phyloP scores from a whole-genome alignment of 2,797 vertebrate genomes.

The Microhierax caerulescens region DNA sequence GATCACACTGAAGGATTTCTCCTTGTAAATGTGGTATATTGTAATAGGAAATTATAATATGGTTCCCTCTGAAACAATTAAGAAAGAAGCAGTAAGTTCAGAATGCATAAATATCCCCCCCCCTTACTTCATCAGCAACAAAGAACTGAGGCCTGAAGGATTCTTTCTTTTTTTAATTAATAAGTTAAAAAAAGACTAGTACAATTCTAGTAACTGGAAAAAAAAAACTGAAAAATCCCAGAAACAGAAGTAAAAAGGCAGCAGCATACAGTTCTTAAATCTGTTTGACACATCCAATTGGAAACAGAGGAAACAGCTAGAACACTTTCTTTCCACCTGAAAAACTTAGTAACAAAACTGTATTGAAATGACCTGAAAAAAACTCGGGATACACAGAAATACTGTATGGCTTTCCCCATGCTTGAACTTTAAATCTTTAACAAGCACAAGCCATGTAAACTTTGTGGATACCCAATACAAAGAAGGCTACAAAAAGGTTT shows the following conservation, averaged over 20 bases:
- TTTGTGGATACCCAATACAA: neutral
- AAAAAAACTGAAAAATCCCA: neutral
- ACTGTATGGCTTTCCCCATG: neutral
- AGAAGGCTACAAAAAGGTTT: neutral
- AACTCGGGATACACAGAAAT: neutral
- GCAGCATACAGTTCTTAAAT: neutral
- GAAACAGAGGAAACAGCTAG: neutral
- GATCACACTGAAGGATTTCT: neutral
- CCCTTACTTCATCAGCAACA: neutral
- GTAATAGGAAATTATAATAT: neutral
- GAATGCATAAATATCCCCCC: neutral
- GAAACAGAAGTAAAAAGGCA: neutral
- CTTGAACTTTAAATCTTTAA: neutral
- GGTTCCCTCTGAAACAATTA: neutral
- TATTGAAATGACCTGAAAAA: neutral
- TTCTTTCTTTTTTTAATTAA: neutral
- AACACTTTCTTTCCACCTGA: neutral
- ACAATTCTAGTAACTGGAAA: neutral
- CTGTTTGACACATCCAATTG: neutral
- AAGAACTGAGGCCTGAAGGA: neutral
- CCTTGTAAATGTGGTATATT: neutral
- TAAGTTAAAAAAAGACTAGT: neutral
- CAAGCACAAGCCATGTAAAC: neutral
- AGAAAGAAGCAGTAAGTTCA: neutral
- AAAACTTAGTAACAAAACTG: neutral